phyloP scores from a whole-genome alignment of 2,888 invertebrate species.

The Leucophenga montana region DNA sequence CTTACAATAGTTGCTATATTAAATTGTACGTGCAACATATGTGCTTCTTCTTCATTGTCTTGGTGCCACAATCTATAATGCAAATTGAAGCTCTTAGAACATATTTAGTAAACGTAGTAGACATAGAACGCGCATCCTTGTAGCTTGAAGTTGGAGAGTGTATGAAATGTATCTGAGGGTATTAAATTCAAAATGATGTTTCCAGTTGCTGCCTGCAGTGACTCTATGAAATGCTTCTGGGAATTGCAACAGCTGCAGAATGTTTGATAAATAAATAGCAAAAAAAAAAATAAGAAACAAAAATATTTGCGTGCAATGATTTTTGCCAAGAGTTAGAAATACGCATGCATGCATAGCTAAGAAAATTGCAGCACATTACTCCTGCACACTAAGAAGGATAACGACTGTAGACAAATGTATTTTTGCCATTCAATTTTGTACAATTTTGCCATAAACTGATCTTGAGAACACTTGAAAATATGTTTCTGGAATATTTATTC shows the following conservation, averaged over 20 bases:
- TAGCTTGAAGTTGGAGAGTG: not conserved
- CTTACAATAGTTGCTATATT: not conserved
- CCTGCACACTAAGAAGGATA: not conserved
- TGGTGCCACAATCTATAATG: too few relatives aligned
- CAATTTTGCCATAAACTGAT: not conserved
- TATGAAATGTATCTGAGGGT: slow-evolving; percentile 44
- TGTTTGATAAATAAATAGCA: slow-evolving; percentile 59
- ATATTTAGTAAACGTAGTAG: too few relatives aligned
- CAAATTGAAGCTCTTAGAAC: too few relatives aligned
- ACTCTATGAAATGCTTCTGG: slow-evolving; percentile 50
- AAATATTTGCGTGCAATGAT: slow-evolving; percentile 47
- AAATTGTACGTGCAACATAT: too few relatives aligned
- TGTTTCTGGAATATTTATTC: too few relatives aligned
- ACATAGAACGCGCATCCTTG: too few relatives aligned
- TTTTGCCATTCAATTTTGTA: not conserved
- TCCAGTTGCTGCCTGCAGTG: not conserved
- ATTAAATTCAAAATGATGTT: slow-evolving; percentile 46
- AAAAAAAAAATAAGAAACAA: slow-evolving; percentile 20
- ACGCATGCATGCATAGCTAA: not conserved
- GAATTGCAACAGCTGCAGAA: slow-evolving; percentile 60
- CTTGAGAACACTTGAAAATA: too few relatives aligned
- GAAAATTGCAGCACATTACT: not conserved
- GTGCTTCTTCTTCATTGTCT: not conserved
- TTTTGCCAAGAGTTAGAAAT: slow-evolving; percentile 47
- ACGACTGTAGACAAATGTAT: not conserved